These are phyloP conservation scores for Coronaproctus castanopsis DNA, from an alignment of 2,888 invertebrate genomes.

Conservation along the genomic window DNA sequence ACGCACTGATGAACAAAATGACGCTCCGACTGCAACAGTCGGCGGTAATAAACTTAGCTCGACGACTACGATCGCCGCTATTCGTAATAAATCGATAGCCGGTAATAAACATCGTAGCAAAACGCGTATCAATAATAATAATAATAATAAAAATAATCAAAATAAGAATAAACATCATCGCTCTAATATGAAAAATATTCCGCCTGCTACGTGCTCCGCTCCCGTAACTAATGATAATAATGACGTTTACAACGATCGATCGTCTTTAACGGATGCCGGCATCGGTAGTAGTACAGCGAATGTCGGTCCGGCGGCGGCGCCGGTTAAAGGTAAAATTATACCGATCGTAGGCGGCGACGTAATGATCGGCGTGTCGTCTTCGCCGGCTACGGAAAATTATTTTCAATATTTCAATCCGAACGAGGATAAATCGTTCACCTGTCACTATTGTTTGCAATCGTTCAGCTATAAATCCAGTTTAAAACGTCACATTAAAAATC, in stretches of 20 bases:
- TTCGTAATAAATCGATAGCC: neutral
- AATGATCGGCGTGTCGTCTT: neutral
- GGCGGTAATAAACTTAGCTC: neutral
- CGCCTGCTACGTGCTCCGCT: no score
- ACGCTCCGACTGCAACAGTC: neutral
- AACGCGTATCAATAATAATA: no score
- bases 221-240: no score
- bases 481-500: slow-evolving; percentile 15
- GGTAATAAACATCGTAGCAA: no score
- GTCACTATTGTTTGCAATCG: slow-evolving; percentile 11
- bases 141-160: no score
- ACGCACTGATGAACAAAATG: no score
- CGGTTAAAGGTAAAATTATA: neutral
- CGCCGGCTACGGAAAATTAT: neutral
- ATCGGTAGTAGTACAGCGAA: neutral
- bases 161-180: no score
- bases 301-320: neutral
- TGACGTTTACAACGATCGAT: no score
- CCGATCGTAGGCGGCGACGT: neutral
- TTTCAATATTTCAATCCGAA: slow-evolving; percentile 7
- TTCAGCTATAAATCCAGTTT: slow-evolving; percentile 13
- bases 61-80: neutral
- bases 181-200: no score
- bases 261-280: no score
- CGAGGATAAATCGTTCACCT: slow-evolving; percentile 3